Percentiles rank a stretch among this genome's conserved stretches.
Conservation (phyloP, 2,113 vertebrate species). For the Platichthys flesus region DNA sequence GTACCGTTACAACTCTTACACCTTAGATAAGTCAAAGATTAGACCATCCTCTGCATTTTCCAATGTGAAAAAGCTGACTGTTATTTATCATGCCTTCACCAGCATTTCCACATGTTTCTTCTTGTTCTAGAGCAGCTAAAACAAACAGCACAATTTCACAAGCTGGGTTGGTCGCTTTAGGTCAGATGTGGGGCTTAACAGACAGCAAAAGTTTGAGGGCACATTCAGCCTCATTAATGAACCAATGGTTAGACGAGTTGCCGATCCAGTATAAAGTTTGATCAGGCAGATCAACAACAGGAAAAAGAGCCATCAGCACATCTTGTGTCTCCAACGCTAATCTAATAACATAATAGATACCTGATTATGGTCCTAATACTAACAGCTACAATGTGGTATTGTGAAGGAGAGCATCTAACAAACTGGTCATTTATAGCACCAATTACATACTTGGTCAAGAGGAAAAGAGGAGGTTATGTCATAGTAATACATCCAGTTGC, state of each 20-base stretch:
- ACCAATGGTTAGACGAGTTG: slow-evolving; percentile 7
- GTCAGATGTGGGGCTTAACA: background rate
- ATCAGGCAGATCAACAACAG: background rate
- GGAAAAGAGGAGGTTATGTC: background rate
- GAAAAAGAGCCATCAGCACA: slow-evolving; percentile 15
- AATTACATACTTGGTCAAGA: background rate
- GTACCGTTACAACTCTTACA: too few relatives aligned
- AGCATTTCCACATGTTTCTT: too few relatives aligned
- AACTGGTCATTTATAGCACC: slow-evolving; percentile 2
- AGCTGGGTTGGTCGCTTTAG: background rate
- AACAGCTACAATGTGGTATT: background rate
- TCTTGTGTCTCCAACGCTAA: slow-evolving; percentile 9
- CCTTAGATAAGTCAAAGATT: too few relatives aligned
- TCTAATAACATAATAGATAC: background rate
- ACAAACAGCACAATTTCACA: too few relatives aligned
- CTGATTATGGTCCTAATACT: background rate
- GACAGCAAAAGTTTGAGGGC: background rate
- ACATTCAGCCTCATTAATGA: slow-evolving; percentile 20
- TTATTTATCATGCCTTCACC: too few relatives aligned
- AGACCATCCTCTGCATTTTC: too few relatives aligned
- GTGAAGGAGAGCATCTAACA: background rate
- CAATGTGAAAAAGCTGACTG: too few relatives aligned
- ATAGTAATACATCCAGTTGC: slow-evolving; percentile 6
- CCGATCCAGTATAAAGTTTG: background rate
- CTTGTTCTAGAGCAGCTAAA: too few relatives aligned